Conservation (phyloP, 2,888 invertebrate species). For the Steinernema hermaphroditum region DNA sequence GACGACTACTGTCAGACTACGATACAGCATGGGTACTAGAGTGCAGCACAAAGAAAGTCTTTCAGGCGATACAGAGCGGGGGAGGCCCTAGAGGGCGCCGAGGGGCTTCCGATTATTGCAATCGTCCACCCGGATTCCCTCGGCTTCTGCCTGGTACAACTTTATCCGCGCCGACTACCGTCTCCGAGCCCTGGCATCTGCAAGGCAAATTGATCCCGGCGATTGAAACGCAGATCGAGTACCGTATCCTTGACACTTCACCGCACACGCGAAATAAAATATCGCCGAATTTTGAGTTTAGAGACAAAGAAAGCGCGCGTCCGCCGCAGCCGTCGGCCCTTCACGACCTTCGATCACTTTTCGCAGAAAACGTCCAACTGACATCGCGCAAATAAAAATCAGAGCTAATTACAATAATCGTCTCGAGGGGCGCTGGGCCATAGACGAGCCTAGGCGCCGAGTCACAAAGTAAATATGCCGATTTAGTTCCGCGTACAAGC, state of each 20-base stretch:
- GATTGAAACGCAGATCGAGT: background rate
- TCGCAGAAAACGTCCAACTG: conserved; percentile 16
- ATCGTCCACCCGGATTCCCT: no score
- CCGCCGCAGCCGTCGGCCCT: background rate
- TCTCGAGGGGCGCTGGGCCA: conserved; percentile 3
- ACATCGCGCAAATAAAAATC: conserved; percentile 28
- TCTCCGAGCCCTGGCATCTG: no score
- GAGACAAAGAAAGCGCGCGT: conserved; percentile 26
- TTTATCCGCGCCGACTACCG: no score
- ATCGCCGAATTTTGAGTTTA: conserved; percentile 1
- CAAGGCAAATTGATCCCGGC: no score
- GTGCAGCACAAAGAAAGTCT: conserved; percentile 25
- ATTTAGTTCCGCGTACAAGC: conserved; percentile 22
- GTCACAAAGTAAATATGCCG: background rate
- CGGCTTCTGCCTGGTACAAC: no score
- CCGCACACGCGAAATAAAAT: conserved; percentile 23
- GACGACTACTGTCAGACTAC: background rate
- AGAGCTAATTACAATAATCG: conserved; percentile 31
- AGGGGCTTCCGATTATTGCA: conserved; percentile 16
- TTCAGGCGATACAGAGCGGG: background rate
- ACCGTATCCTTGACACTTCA: conserved; percentile 17
- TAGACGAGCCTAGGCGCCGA: background rate
- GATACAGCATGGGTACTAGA: conserved; percentile 6
- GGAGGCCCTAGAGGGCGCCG: conserved; percentile 11
- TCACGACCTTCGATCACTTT: conserved; percentile 20